Conservation (phyloP, 2,797 vertebrate species). For the Amniataba percoides region DNA sequence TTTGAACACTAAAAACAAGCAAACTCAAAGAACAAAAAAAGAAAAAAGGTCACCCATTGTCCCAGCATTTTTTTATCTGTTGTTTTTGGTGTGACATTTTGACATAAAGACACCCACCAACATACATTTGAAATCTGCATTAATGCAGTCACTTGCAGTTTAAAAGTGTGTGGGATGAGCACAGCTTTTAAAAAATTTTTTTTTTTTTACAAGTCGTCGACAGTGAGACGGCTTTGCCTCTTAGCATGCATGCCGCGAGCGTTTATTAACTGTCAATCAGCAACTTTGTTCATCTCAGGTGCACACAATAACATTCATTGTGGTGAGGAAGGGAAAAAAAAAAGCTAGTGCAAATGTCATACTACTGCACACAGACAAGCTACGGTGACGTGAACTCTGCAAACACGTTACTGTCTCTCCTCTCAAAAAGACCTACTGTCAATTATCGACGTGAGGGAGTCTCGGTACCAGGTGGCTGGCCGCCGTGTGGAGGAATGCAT, state of each 20-base stretch:
- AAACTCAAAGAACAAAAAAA: slow-evolving; percentile 23
- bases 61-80: not conserved
- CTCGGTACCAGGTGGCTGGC: slow-evolving; percentile 36
- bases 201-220: too few relatives aligned
- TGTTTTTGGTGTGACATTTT: slow-evolving; percentile 21
- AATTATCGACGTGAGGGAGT: slow-evolving; percentile 25
- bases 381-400: slow-evolving; percentile 37
- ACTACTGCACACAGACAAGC: slow-evolving; percentile 58
- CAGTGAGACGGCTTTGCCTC: slow-evolving; percentile 28
- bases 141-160: slow-evolving; percentile 27
- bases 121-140: slow-evolving; percentile 40
- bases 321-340: slow-evolving; percentile 7
- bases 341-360: slow-evolving; percentile 54
- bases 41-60: slow-evolving; percentile 10
- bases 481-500: slow-evolving; percentile 58
- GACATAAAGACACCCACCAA: slow-evolving; percentile 56
- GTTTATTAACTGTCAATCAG: slow-evolving; percentile 68
- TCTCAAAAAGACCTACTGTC: slow-evolving; percentile 21
- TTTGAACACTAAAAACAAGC: slow-evolving; percentile 60
- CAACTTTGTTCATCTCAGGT: slow-evolving; percentile 54
- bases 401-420: slow-evolving; percentile 6
- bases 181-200: slow-evolving; percentile 37
- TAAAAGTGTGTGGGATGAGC: slow-evolving; percentile 38
- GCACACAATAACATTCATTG: slow-evolving; percentile 63
- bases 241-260: slow-evolving; percentile 59